Evolutionary conservation across 2,113 vertebrate genomes (phyloP), one percentile per base, ranked within the genome.

Genomic region (Actinemys pallida): DNA sequence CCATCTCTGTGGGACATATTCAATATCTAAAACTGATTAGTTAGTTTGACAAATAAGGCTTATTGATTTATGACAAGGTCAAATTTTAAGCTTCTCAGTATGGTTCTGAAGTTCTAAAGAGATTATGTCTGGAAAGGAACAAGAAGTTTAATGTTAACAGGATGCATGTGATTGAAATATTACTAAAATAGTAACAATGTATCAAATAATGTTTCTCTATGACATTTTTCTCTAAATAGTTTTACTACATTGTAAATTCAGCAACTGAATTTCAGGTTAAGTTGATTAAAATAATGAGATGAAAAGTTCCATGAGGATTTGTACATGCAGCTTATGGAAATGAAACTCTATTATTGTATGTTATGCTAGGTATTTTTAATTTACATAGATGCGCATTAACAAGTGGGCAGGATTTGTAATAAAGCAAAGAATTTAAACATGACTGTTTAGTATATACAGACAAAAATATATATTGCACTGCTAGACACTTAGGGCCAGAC

Each of bases 61-160:
- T 85, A 93, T 88, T 79, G 25, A 88, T 91, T 86, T 76, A 85
- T 89, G 91, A 82, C n/a, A 52, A 95, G 81, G 31, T 87, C n/a
- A 76, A 62, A 87, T 54, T 87, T n/a, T 35, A 84, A 92, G 35
- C 19, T 49, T 93, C 65, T 62, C 39, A 6, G 6, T 31, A 25
- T 91, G 56, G 86, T 8, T 39, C 13, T 3, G 45, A 20, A 89
- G 17, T 69, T 53, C 47, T 78, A 87, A 86, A 93, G 35, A 86
- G 59, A 53, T 54, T 13, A 35, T 76, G 22, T 39, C 52, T 76
- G 87, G 17, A 47, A 84, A 90, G 39, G 13, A 83, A 80, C 29
- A 17, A 81, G 5, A 83, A 22, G 50, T 78, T 17, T n/a, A 6
- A 31, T 39, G 75, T 84, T 85, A 50, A 78, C 31, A 82, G 57